These are phyloP conservation scores for Anhinga rufa DNA, from an alignment of 2,113 vertebrate species.

Conservation along the genomic window DNA sequence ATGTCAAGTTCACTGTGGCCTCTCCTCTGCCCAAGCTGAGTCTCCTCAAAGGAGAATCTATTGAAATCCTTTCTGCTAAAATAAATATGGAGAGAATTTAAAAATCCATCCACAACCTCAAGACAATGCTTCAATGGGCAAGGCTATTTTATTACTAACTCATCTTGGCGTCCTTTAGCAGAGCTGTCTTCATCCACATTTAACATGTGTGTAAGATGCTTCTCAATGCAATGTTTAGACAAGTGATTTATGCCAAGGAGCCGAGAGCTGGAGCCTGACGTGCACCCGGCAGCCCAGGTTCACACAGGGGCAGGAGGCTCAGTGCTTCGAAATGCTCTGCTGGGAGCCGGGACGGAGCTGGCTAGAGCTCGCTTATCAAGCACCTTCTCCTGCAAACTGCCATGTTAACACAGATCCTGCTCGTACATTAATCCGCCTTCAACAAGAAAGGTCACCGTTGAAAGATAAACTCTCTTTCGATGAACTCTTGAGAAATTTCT, in stretches of 20 bases:
- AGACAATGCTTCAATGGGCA: not conserved
- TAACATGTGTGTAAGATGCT: not conserved
- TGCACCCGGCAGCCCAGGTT: not conserved
- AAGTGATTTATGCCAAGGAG: not conserved
- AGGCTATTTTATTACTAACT: not conserved
- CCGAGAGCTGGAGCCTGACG: not conserved
- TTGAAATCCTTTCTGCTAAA: not conserved
- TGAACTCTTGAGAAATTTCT: conserved; percentile 4
- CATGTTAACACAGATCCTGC: not conserved
- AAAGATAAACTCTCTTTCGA: conserved; percentile 42
- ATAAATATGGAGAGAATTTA: not conserved
- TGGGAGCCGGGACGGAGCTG: not conserved
- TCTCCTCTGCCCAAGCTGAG: not conserved
- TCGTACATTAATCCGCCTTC: not conserved
- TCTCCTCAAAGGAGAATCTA: not conserved
- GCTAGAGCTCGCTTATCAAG: not conserved
- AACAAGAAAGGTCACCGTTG: conserved; percentile 1
- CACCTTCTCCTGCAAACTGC: not conserved
- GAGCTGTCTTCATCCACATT: not conserved
- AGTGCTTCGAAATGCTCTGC: not conserved
- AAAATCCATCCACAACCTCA: not conserved
- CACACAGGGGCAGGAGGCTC: not conserved
- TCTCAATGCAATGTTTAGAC: not conserved
- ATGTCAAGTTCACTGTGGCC: not conserved
- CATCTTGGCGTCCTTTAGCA: not conserved